These are phyloP conservation scores for Gisinianus flammeolus DNA, from an alignment of 2,888 invertebrate species.

Conservation along the genomic window DNA sequence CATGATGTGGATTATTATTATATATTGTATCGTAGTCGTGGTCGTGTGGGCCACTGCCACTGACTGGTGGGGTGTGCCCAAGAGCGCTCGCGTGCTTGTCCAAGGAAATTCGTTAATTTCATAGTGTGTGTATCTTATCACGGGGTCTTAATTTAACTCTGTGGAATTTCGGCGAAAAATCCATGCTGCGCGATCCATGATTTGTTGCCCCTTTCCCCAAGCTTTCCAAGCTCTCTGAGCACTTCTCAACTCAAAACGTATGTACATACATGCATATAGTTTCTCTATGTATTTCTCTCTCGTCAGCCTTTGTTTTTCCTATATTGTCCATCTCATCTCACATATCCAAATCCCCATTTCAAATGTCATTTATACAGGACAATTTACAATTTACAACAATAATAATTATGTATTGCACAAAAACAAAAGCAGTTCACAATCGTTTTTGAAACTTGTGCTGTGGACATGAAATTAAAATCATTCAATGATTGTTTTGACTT, in stretches of 20 bases:
- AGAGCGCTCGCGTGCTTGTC: slow-evolving; percentile 13
- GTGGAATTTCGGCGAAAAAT: neutral
- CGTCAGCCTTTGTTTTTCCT: too few species aligned
- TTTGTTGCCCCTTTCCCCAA: neutral
- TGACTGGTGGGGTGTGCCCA: slow-evolving; percentile 18
- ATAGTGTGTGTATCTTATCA: slow-evolving; percentile 21
- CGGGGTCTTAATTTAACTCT: slow-evolving; percentile 23
- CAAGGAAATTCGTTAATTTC: slow-evolving; percentile 29
- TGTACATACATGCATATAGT: neutral
- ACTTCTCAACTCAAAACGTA: neutral
- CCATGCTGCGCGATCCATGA: slow-evolving; percentile 6
- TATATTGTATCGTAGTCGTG: too few species aligned
- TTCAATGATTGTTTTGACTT: too few species aligned
- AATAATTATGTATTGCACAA: too few species aligned
- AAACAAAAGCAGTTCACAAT: too few species aligned
- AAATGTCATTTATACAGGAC: neutral
- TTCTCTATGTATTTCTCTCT: neutral
- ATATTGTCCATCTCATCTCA: neutral
- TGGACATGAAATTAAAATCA: too few species aligned
- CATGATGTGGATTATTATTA: too few species aligned
- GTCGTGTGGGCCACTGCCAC: too few species aligned
- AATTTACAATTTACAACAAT: too few species aligned
- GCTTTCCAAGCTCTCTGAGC: neutral
- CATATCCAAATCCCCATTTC: neutral
- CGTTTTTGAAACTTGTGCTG: too few species aligned